Evolutionary conservation across 2,113 vertebrate genomes (phyloP), one percentile per base, ranked within the genome.

Genomic region (Recurvirostra avosetta): DNA sequence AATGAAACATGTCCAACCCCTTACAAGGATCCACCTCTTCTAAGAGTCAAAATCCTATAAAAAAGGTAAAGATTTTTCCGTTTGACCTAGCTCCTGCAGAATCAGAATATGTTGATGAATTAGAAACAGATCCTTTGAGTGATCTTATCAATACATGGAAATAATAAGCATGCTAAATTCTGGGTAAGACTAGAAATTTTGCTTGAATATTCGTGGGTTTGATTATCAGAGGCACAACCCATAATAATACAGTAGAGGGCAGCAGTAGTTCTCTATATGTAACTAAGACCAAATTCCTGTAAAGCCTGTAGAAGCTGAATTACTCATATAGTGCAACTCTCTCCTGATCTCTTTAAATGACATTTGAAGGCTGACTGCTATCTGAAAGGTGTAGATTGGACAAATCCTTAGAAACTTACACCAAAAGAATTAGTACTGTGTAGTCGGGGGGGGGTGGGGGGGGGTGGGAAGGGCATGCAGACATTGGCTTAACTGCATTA

Each of bases 181-280:
- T 65, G n/a, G 12, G 21, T 81, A 36, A 65, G 41, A 53, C 9
- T 68, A 41, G 26, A 70, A 53, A 30, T 62, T 59, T 68, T 90
- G 14, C 23, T 56, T 79, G 15, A 84, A 0, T 32, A n/a, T 85
- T 78, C 86, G 41, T 91, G 62, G 5, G 10, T 67, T 8, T 41
- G 34, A 27, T 83, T 74, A 32, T 58, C 11, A 75, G 66, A 61
- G 45, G 53, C 49, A 88, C 40, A 92, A 59, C 40, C 30, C 59
- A 20, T 38, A 75, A 52, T 36, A 75, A 72, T 43, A 61, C 97
- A 97, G 94, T 75, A 97, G 97, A 92, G 92, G 97, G 97, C 97
- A 97, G 96, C 94, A 97, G 58, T 61, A 83, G 49, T 47, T 94
- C 68, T 93, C 55, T 8, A 11, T 55, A 77, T n/a, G 9, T 30